Conservation (phyloP, 2,113 vertebrate species). For the Tyrannus savana region DNA sequence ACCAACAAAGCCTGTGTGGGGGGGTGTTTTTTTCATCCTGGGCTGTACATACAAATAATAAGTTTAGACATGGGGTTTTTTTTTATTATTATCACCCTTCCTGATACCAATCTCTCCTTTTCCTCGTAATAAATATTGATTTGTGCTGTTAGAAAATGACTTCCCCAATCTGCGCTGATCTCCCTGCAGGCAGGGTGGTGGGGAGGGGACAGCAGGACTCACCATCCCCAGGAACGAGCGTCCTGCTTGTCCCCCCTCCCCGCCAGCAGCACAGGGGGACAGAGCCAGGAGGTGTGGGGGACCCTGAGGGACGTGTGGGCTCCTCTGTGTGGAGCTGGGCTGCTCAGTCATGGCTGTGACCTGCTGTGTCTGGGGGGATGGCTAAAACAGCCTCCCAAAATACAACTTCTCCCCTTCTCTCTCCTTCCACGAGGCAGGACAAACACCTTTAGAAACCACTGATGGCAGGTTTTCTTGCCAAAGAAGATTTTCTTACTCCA, state of each 20-base stretch:
- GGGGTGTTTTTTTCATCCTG: constrained; percentile 20
- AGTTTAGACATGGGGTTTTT: background rate
- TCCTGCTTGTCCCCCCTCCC: background rate
- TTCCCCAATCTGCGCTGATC: constrained; percentile 48
- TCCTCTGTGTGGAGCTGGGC: background rate
- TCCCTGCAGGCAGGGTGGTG: rapidly evolving
- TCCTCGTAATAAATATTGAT: constrained; percentile 68
- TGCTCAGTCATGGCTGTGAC: background rate
- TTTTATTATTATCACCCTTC: constrained; percentile 33
- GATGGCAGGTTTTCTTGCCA: background rate
- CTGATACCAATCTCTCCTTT: constrained; percentile 53
- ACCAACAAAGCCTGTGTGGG: constrained; percentile 28
- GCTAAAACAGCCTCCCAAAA: background rate
- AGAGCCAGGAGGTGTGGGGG: background rate
- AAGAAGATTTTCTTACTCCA: background rate
- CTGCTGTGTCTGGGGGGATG: background rate
- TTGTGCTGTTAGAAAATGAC: constrained; percentile 35
- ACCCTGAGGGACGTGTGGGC: background rate
- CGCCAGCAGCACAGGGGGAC: background rate
- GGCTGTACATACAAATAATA: constrained; percentile 43
- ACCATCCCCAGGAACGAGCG: rapidly evolving
- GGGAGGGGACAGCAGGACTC: background rate
- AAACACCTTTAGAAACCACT: background rate
- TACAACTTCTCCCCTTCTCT: background rate
- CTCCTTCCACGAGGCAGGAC: background rate